These are phyloP conservation scores for Achroia grisella DNA, from an alignment of 1,140 invertebrate genomes.

Conservation along the genomic window DNA sequence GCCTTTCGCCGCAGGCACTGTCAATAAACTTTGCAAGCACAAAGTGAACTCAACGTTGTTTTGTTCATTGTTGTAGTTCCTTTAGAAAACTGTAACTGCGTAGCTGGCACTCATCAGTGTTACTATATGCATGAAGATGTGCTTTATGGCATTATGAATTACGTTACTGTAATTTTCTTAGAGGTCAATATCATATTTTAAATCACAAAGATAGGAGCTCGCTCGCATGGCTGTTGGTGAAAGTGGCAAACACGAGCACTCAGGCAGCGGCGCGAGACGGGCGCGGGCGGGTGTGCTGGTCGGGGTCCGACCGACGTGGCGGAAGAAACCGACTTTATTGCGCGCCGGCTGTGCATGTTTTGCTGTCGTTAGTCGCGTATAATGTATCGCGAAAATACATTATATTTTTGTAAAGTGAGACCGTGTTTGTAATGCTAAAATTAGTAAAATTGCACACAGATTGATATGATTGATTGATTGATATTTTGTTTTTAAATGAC, in stretches of 20 bases:
- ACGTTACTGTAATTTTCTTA: slow-evolving; percentile 6
- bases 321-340: slow-evolving; percentile 39
- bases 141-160: neutral
- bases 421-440: slow-evolving; percentile 9
- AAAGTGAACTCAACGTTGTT: slow-evolving; percentile 54
- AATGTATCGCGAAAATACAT: slow-evolving; percentile 13
- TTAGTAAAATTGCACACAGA: slow-evolving; percentile 16
- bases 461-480: neutral
- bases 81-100: slow-evolving; percentile 16
- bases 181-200: slow-evolving; percentile 50
- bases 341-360: slow-evolving; percentile 28
- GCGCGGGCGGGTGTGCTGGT: slow-evolving; percentile 48
- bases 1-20: slow-evolving; percentile 44
- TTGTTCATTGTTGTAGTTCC: slow-evolving; percentile 22
- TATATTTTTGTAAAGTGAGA: slow-evolving; percentile 22
- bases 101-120: neutral
- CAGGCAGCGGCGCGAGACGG: slow-evolving; percentile 65
- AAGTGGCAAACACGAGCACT: slow-evolving; percentile 63
- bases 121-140: neutral
- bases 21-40: slow-evolving; percentile 65
- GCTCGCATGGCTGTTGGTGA: slow-evolving; percentile 53
- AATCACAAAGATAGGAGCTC: slow-evolving; percentile 32
- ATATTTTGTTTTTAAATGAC: neutral
- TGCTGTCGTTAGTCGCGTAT: slow-evolving; percentile 12
- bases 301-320: slow-evolving; percentile 62